Evolutionary conservation across 2,113 vertebrate species (phyloP).

Genomic region (Clupea harengus): DNA sequence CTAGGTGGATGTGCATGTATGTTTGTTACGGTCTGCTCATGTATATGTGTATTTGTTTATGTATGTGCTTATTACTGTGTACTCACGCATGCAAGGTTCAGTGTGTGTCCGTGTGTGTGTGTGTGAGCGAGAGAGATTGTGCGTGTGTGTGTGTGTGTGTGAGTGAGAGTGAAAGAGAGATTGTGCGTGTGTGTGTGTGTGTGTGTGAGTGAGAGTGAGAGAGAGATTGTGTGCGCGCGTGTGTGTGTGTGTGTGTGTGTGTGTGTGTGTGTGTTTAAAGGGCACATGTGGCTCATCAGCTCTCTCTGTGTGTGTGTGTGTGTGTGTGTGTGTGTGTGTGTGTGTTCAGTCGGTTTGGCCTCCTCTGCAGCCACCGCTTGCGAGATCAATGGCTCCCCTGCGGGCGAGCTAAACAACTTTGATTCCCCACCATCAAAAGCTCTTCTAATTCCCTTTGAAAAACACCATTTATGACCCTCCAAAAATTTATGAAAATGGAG

Average conservation of each 20-base stretch:
- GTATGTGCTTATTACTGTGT: not conserved
- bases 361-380: conserved; percentile 17
- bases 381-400: conserved; percentile 17
- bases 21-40: too few relatives aligned
- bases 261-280: not conserved
- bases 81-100: not conserved
- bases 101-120: not conserved
- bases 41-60: not conserved
- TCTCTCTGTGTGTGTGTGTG: conserved; percentile 22
- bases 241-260: too few relatives aligned
- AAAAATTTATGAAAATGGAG: conserved; percentile 19
- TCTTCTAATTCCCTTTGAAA: conserved; percentile 28
- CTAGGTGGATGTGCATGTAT: too few relatives aligned
- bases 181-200: not conserved
- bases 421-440: conserved; percentile 37
- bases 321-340: not conserved
- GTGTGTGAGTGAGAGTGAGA: not conserved
- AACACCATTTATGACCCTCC: conserved; percentile 25
- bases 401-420: conserved; percentile 30
- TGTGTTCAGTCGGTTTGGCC: conserved; percentile 22
- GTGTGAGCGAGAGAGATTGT: not conserved
- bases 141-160: not conserved
- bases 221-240: too few relatives aligned
- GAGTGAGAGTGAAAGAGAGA: not conserved
- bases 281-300: conserved; percentile 9